phyloP scores from a whole-genome alignment of 1,140 invertebrate species.

The Bombus waltoni region DNA sequence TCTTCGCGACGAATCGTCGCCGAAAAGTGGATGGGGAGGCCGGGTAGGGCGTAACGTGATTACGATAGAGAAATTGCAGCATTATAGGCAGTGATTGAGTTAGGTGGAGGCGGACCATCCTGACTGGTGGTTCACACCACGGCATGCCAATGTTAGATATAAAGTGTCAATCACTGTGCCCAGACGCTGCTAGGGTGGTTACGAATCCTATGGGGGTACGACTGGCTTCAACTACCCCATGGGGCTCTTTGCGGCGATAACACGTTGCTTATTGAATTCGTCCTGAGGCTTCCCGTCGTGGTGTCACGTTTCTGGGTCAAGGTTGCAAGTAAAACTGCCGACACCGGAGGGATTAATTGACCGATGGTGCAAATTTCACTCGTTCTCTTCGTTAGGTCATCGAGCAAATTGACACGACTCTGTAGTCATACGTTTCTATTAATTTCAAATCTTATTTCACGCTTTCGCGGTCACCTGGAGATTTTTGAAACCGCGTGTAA shows the following conservation, averaged over 20 bases:
- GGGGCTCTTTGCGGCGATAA: slow-evolving; percentile 71
- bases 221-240: slow-evolving; percentile 41
- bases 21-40: slow-evolving; percentile 63
- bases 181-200: slow-evolving; percentile 62
- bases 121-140: slow-evolving; percentile 68
- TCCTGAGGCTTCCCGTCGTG: slow-evolving; percentile 43
- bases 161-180: slow-evolving; percentile 80
- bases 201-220: slow-evolving; percentile 45
- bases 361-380: not conserved
- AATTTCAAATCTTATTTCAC: not conserved
- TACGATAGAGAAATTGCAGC: slow-evolving; percentile 81
- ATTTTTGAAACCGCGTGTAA: not conserved
- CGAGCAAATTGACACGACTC: not conserved
- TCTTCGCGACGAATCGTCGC: slow-evolving; percentile 64
- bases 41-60: slow-evolving; percentile 77
- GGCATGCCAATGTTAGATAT: slow-evolving; percentile 74
- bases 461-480: not conserved
- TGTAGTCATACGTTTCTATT: too few relatives aligned
- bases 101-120: slow-evolving; percentile 74
- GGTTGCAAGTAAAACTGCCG: slow-evolving; percentile 39
- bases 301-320: slow-evolving; percentile 65
- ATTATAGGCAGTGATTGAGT: slow-evolving; percentile 82
- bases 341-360: not conserved
- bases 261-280: slow-evolving; percentile 72
- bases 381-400: not conserved